These are phyloP conservation scores for Nibea coibor DNA, from an alignment of 2,113 vertebrate species.

Conservation along the genomic window DNA sequence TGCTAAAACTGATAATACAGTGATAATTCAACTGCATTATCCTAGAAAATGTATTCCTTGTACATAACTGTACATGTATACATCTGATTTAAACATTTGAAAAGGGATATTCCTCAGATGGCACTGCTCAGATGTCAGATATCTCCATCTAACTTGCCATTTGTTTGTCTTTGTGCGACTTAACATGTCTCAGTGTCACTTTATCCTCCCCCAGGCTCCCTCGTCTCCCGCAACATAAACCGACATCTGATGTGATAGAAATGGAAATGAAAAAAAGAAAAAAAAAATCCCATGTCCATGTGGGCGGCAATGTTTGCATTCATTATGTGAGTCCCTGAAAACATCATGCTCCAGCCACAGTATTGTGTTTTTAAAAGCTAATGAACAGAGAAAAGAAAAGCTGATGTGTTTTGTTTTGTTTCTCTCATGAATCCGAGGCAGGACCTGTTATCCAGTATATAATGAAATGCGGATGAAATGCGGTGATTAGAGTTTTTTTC, in stretches of 20 bases:
- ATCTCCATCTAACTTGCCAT: conserved; percentile 58
- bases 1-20: conserved; percentile 36
- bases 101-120: conserved; percentile 48
- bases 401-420: conserved; percentile 59
- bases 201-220: conserved; percentile 50
- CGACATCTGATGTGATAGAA: conserved; percentile 17
- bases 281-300: conserved; percentile 34
- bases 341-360: conserved; percentile 57
- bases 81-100: conserved; percentile 50
- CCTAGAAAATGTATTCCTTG: conserved; percentile 39
- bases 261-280: conserved; percentile 23
- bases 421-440: conserved; percentile 76
- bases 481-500: conserved; percentile 48
- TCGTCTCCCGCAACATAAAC: not conserved
- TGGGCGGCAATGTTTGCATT: conserved; percentile 49
- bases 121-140: conserved; percentile 40
- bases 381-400: conserved; percentile 53
- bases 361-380: conserved; percentile 58
- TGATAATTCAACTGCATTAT: conserved; percentile 44
- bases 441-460: conserved; percentile 80
- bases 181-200: conserved; percentile 60
- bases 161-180: conserved; percentile 73
- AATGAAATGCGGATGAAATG: conserved; percentile 70
- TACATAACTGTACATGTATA: conserved; percentile 40
- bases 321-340: conserved; percentile 50